Base-by-base conservation (phyloP, 2,797 vertebrate genomes). In the Ptychadena robeensis region DNA sequence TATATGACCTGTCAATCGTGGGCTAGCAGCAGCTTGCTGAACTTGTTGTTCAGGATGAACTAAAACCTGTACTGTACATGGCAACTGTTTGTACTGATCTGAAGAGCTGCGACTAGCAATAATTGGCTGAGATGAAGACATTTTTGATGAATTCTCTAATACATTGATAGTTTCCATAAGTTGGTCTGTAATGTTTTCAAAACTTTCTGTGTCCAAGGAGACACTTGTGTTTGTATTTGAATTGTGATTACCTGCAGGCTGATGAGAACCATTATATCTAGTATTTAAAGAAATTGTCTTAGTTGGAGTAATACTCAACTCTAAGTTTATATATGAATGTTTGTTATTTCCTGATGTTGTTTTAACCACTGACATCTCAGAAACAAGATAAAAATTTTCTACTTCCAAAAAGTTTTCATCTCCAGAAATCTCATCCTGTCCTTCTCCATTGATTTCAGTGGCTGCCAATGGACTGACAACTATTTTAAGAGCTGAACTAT, bases 311-410 rank as follows among this genome's bases (percentile, higher is more conserved):
- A 53, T 67, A 11, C 22, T 79, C 3, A 69, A 1, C 76, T 61
- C 40, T 82, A 82, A 79, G 31, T 82, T 78, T 6, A 82, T 15
- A 7, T 81, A 34, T 75, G 83, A 0, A 79, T 65, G 53, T 65
- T 0, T 65, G 32, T 25, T 65, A 73, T 11, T 75, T 27, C 0
- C 80, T 88, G 79, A 82, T 73, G 65, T 88, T 82, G 73, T 70
- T 71, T 28, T 25, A 38, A 48, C 59, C 76, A 74, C 44, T 79
- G 84, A 77, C 84, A 79, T n/a, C 1, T 22, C 69, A 73, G 82
- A 31, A 79, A 89, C 67, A 37, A 83, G 86, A 86, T 38, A 86
- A n/a, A 88, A 78, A 2, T 68, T 70, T 72, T 85, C 73, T 82
- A 15, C 79, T 86, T 89, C 63, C 27, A 80, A 82, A 86, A 79